Evolutionary conservation across 2,797 vertebrate genomes (phyloP).

Genomic region (Sebastes iracundus): DNA sequence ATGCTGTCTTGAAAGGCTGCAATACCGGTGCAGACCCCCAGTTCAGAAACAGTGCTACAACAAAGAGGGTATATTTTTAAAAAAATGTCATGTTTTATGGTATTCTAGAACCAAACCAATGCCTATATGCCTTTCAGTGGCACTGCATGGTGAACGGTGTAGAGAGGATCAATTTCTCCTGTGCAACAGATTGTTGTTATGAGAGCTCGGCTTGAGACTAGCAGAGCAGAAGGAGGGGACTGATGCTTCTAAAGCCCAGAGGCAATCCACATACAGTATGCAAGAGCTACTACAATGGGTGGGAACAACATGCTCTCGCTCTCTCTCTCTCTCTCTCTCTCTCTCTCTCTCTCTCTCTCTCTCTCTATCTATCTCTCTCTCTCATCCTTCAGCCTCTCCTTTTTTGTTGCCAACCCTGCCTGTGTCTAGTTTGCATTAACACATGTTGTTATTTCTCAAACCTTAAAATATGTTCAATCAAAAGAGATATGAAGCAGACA

Average conservation of each 20-base stretch:
- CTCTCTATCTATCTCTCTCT: not conserved
- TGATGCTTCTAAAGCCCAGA: not conserved
- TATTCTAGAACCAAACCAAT: not conserved
- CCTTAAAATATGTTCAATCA: not conserved
- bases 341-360: not conserved
- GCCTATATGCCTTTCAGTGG: not conserved
- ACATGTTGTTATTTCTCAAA: not conserved
- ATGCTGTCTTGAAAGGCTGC: not conserved
- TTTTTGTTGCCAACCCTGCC: not conserved
- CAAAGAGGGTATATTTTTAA: not conserved
- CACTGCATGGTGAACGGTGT: not conserved
- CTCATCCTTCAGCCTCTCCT: not conserved
- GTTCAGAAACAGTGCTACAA: not conserved
- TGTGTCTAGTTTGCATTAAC: not conserved
- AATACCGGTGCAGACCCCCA: not conserved
- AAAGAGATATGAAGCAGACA: not conserved
- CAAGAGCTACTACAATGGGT: conserved; percentile 39
- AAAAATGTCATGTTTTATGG: not conserved
- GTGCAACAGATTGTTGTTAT: conserved; percentile 10
- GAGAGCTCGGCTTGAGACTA: conserved; percentile 2
- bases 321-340: not conserved
- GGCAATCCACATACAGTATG: conserved; percentile 13
- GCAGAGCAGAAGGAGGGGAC: not conserved
- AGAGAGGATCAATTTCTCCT: not conserved
- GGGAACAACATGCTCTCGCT: conserved; percentile 13